Conservation (phyloP, 2,797 vertebrate species). For the Xyrichtys novacula region DNA sequence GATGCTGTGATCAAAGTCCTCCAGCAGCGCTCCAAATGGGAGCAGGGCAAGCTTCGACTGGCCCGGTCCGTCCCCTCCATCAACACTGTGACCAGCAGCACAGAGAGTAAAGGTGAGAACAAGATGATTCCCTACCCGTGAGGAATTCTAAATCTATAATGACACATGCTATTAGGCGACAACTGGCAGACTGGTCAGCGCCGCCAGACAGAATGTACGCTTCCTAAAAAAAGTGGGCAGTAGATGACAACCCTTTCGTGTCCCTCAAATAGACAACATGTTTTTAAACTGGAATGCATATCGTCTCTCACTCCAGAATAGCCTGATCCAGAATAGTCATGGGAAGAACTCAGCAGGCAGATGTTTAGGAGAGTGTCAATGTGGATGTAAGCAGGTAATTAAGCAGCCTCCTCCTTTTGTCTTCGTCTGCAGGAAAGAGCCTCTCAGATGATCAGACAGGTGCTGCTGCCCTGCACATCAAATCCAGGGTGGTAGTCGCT, state of each 20-base stretch:
- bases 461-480: constrained; percentile 38
- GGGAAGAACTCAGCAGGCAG: constrained; percentile 64
- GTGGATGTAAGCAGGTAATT: constrained; percentile 56
- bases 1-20: constrained; percentile 96
- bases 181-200: constrained; percentile 71
- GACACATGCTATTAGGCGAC: constrained; percentile 57
- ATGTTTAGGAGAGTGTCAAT: constrained; percentile 63
- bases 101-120: constrained; percentile 83
- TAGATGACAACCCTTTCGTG: constrained; percentile 42
- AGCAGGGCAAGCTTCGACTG: constrained; percentile 88
- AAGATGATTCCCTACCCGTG: not conserved
- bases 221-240: constrained; percentile 64
- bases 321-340: constrained; percentile 78
- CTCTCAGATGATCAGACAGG: constrained; percentile 85
- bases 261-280: constrained; percentile 76
- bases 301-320: constrained; percentile 80
- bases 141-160: constrained; percentile 36
- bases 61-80: constrained; percentile 94
- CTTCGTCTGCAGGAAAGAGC: constrained; percentile 81
- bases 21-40: constrained; percentile 91
- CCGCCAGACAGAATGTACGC: constrained; percentile 76
- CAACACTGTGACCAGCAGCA: constrained; percentile 67
- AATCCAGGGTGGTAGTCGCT: constrained; percentile 60
- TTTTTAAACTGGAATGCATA: constrained; percentile 79
- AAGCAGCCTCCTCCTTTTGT: constrained; percentile 72